phyloP scores from a whole-genome alignment of 2,113 vertebrate genomes.

The Tenebrosternarchus preto region DNA sequence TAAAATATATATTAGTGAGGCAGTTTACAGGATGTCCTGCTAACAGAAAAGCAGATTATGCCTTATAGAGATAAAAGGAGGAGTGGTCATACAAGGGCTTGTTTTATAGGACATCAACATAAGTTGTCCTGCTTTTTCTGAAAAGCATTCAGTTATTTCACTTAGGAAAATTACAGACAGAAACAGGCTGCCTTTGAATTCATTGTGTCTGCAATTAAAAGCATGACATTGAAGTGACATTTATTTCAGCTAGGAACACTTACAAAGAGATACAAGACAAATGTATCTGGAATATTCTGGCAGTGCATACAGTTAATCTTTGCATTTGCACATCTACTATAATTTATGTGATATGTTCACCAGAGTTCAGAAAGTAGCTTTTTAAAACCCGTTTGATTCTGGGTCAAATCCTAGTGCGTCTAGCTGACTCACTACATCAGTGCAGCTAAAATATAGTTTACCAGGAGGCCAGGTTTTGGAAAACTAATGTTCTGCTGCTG shows the following conservation, averaged over 20 bases:
- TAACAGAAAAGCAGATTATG: not conserved
- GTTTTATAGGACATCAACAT: no score
- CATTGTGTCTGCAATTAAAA: conserved; percentile 42
- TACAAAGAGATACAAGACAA: conserved; percentile 24
- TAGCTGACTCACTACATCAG: conserved; percentile 24
- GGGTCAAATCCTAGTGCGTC: not conserved
- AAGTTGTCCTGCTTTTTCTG: no score
- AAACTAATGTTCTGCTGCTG: not conserved
- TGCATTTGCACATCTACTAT: not conserved
- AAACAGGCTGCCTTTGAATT: conserved; percentile 31
- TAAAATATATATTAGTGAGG: not conserved
- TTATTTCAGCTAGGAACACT: conserved; percentile 41
- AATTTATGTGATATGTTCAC: not conserved
- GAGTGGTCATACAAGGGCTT: no score
- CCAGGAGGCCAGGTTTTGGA: not conserved
- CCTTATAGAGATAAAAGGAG: no score
- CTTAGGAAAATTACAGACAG: conserved; percentile 47
- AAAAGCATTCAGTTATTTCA: conserved; percentile 35
- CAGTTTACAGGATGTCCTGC: conserved; percentile 10
- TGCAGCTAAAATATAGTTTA: conserved; percentile 9
- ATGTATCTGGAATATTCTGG: conserved; percentile 31
- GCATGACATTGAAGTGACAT: conserved; percentile 52
- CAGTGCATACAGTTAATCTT: not conserved
- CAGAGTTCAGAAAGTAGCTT: not conserved
- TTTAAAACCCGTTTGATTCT: conserved; percentile 17